These are phyloP conservation scores for Desoria tigrina DNA, from an alignment of 2,888 invertebrate genomes.

Conservation along the genomic window DNA sequence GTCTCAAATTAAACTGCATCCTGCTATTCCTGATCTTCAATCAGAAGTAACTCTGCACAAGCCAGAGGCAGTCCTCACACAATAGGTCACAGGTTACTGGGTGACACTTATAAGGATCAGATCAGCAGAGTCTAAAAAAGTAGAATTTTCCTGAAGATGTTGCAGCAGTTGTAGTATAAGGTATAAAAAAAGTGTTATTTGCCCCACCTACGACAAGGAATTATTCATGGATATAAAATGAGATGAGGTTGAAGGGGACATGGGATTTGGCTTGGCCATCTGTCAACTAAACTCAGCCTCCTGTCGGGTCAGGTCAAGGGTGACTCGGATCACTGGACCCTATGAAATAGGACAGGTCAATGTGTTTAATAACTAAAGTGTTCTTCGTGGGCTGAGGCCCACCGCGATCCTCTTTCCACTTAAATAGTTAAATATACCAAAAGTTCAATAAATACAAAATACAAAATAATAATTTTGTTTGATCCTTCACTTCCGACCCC, in stretches of 20 bases:
- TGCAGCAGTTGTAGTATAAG: background rate
- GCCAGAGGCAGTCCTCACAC: no score
- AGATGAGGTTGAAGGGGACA: constrained; percentile 1
- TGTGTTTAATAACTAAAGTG: constrained; percentile 4
- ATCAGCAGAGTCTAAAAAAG: no score
- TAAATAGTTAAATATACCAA: no score
- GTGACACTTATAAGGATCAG: no score
- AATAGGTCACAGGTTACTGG: no score
- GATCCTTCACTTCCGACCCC: no score
- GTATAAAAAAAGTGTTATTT: background rate
- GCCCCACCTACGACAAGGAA: constrained; percentile 11
- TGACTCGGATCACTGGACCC: background rate
- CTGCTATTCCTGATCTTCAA: no score
- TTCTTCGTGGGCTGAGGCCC: constrained; percentile 9
- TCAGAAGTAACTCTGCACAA: no score
- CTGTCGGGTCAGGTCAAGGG: constrained; percentile 3
- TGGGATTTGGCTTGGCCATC: constrained; percentile 4
- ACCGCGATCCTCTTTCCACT: no score
- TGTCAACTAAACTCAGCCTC: constrained; percentile 2
- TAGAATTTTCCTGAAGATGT: background rate
- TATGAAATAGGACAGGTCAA: background rate
- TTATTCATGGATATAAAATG: background rate
- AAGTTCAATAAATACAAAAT: no score
- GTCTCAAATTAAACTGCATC: background rate
- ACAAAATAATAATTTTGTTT: no score